Conservation (phyloP, 1,140 invertebrate genomes). For the Sitophilus oryzae region DNA sequence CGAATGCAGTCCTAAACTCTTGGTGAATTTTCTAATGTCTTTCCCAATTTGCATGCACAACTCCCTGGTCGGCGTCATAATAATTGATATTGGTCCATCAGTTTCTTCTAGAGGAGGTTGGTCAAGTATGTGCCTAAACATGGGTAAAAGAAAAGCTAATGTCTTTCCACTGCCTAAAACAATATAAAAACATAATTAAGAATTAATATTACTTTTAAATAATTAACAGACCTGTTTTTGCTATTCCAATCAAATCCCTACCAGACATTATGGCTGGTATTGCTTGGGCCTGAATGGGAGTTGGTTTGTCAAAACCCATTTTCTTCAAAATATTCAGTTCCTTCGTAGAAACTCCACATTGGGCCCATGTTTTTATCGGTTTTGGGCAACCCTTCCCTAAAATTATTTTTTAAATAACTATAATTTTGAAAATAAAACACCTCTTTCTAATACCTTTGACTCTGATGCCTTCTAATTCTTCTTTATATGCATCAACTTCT, state of each 20-base stretch:
- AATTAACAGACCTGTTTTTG: constrained; percentile 49
- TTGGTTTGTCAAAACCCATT: constrained; percentile 92
- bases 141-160: constrained; percentile 93
- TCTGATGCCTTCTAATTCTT: constrained; percentile 77
- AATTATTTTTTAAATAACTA: constrained; percentile 1
- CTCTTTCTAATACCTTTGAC: constrained; percentile 68
- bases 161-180: constrained; percentile 94
- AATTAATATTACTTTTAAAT: not conserved
- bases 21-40: constrained; percentile 94
- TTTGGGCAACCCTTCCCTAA: constrained; percentile 52
- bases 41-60: constrained; percentile 98
- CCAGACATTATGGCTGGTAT: constrained; percentile 98
- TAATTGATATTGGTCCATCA: constrained; percentile 93
- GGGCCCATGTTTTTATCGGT: constrained; percentile 81
- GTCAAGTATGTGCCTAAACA: constrained; percentile 97
- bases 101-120: constrained; percentile 89
- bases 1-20: constrained; percentile 75
- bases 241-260: constrained; percentile 96
- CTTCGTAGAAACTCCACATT: constrained; percentile 96
- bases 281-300: constrained; percentile 97
- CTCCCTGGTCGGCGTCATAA: constrained; percentile 98
- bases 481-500: constrained; percentile 81
- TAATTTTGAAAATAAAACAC: constrained; percentile 3
- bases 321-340: constrained; percentile 92
- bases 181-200: not conserved